Conservation (phyloP, 2,113 vertebrate species). For the Prunella fulvescens region DNA sequence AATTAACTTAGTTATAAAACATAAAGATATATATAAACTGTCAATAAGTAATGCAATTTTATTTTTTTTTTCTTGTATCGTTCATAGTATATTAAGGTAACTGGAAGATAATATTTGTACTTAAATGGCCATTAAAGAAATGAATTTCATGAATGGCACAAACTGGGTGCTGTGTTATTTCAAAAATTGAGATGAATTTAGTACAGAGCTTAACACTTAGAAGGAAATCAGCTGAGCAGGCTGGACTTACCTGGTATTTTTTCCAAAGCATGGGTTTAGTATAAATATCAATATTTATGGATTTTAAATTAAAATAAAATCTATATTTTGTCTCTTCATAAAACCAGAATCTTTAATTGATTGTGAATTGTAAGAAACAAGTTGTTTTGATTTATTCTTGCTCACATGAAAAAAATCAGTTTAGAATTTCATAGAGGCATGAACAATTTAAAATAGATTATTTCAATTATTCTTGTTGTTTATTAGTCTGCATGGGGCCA, state of each 20-base stretch:
- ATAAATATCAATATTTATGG: not conserved
- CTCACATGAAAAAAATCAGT: not conserved
- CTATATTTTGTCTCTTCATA: not conserved
- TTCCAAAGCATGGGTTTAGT: not conserved
- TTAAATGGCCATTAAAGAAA: not conserved
- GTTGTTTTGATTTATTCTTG: not conserved
- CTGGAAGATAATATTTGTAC: not conserved
- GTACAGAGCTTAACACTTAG: not conserved
- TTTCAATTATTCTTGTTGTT: not conserved
- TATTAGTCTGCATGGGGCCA: not conserved
- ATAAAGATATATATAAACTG: not conserved
- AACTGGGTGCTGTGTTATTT: not conserved
- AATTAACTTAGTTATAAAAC: not conserved
- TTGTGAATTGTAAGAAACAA: not conserved
- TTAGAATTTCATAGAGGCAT: not conserved
- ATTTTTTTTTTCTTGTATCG: not conserved
- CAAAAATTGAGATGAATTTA: not conserved
- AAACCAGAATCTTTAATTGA: not conserved
- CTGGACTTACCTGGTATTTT: not conserved
- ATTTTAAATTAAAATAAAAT: not conserved
- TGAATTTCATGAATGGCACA: not conserved
- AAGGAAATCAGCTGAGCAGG: not conserved
- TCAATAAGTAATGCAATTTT: not conserved
- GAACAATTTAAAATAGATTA: not conserved
- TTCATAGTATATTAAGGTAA: not conserved